Conservation (phyloP, 2,797 vertebrate genomes). For the Gallirallus australis region DNA sequence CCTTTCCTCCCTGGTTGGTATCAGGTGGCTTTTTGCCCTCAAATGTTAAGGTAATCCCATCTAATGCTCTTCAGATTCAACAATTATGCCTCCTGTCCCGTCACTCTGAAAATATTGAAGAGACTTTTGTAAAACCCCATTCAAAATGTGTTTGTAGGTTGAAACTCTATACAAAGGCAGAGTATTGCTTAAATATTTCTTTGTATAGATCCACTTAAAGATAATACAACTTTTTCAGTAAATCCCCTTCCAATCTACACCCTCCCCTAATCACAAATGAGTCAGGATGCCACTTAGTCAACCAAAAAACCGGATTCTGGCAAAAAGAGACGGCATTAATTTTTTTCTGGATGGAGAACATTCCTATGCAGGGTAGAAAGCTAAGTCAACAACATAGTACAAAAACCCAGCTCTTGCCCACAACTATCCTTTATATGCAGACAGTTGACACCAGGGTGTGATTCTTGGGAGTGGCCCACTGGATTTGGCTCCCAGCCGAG, state of each 20-base stretch:
- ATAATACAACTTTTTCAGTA: conserved; percentile 56
- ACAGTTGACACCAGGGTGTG: conserved; percentile 56
- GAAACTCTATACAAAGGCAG: conserved; percentile 33
- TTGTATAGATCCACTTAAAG: conserved; percentile 49
- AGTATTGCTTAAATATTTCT: conserved; percentile 44
- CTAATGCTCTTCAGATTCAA: not conserved
- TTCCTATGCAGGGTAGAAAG: conserved; percentile 49
- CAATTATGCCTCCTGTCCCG: not conserved
- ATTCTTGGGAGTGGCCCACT: not conserved
- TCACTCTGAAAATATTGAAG: not conserved
- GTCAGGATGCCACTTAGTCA: conserved; percentile 63
- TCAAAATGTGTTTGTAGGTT: not conserved
- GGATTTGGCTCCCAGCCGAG: not conserved
- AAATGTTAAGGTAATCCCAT: conserved; percentile 6
- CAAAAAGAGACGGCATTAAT: conserved; percentile 35
- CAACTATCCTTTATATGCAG: not conserved
- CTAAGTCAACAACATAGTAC: conserved; percentile 55
- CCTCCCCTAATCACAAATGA: conserved; percentile 50
- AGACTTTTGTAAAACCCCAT: not conserved
- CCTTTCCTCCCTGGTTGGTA: not conserved
- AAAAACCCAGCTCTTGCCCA: conserved; percentile 49
- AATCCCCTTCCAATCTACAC: conserved; percentile 48
- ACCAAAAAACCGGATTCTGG: conserved; percentile 26
- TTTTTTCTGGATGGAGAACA: conserved; percentile 54
- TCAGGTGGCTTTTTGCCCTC: not conserved